Evolutionary conservation across 1,140 invertebrate species (phyloP).

Genomic region (Procambarus virginalis): DNA sequence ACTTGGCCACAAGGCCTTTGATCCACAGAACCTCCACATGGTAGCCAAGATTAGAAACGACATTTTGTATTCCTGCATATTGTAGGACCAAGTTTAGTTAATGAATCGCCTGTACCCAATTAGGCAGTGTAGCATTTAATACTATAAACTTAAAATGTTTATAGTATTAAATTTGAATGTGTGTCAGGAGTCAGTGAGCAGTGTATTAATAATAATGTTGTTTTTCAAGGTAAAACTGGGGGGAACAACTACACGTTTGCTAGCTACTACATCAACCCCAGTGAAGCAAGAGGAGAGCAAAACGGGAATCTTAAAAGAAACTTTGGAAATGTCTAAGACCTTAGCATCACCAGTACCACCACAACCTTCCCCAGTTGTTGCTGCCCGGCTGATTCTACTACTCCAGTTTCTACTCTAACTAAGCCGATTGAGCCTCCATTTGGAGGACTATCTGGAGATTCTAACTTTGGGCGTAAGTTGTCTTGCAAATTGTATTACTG

Average conservation of each 20-base stretch:
- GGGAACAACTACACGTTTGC: neutral
- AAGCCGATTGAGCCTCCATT: neutral
- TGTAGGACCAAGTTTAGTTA: too few species aligned
- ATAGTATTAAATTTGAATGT: too few species aligned
- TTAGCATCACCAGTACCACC: neutral
- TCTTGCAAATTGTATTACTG: neutral
- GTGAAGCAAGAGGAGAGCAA: neutral
- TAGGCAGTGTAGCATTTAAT: too few species aligned
- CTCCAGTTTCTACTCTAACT: neutral
- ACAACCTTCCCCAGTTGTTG: too few species aligned
- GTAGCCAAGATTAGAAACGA: too few species aligned
- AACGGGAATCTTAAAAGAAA: neutral
- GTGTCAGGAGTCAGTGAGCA: too few species aligned
- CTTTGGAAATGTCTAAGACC: neutral
- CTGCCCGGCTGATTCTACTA: constrained; percentile 24
- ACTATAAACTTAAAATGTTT: too few species aligned
- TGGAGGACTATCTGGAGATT: constrained; percentile 33
- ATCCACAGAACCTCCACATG: too few species aligned
- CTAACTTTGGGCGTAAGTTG: constrained; percentile 40
- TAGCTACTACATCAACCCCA: neutral
- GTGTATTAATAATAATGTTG: neutral
- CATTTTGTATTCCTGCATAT: too few species aligned
- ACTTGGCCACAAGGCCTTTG: too few species aligned
- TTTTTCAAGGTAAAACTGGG: constrained; percentile 23
- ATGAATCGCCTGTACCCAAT: too few species aligned